Conservation (phyloP, 2,888 invertebrate genomes). For the Parnassius orleans region DNA sequence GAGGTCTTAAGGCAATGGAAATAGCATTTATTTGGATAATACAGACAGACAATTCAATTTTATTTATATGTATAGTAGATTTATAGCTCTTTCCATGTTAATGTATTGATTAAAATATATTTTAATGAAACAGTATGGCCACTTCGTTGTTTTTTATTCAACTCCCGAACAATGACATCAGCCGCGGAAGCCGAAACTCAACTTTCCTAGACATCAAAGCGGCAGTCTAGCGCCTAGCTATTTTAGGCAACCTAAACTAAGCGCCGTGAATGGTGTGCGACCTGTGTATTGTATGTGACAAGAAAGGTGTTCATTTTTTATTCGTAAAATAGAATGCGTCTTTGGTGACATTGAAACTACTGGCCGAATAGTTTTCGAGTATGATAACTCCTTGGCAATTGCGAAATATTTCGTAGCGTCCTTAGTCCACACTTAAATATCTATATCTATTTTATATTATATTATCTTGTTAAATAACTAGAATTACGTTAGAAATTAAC, state of each 20-base stretch:
- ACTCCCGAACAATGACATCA: conserved; percentile 40
- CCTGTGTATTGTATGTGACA: conserved; percentile 13
- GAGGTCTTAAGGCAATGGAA: too few relatives aligned
- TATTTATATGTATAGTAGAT: too few relatives aligned
- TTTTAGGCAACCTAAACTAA: conserved; percentile 28
- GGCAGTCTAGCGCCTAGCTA: conserved; percentile 33
- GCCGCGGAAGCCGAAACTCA: conserved; percentile 31
- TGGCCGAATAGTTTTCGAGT: conserved; percentile 20
- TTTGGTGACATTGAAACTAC: conserved; percentile 19
- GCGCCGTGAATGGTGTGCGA: conserved; percentile 1
- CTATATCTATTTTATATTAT: too few relatives aligned
- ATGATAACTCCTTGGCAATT: background rate
- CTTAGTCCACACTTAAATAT: too few relatives aligned
- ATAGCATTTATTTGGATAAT: too few relatives aligned
- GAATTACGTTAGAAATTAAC: too few relatives aligned
- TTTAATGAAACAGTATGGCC: conserved; percentile 24
- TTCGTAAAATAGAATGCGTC: conserved; percentile 2
- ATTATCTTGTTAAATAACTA: too few relatives aligned
- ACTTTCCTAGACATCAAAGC: conserved; percentile 43
- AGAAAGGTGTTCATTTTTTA: conserved; percentile 19
- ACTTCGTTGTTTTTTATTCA: conserved; percentile 35
- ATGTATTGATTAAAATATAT: background rate
- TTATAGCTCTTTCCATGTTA: too few relatives aligned
- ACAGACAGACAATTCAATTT: too few relatives aligned
- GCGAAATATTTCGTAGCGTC: too few relatives aligned